Percentiles rank a stretch among this genome's conserved stretches.
Conservation (phyloP, 2,888 invertebrate genomes). For the Metalampra italica region DNA sequence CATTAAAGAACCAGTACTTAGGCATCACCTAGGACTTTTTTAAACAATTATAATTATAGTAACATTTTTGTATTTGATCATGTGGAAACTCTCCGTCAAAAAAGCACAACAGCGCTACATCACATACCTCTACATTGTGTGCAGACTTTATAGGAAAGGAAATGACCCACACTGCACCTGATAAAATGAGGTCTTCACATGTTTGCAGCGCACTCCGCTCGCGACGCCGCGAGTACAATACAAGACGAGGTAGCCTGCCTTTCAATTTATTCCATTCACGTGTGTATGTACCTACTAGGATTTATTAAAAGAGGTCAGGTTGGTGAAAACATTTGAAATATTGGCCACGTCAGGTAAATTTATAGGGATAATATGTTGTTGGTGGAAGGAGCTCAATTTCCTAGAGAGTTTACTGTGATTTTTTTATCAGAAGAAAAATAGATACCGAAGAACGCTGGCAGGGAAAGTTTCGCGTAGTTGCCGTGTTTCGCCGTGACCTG, state of each 20-base stretch:
- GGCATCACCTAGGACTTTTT: too few species aligned
- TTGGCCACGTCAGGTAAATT: conserved; percentile 72
- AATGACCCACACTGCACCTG: too few species aligned
- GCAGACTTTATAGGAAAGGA: too few species aligned
- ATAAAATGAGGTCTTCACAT: conserved; percentile 2
- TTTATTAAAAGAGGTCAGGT: conserved; percentile 69
- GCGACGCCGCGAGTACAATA: neutral
- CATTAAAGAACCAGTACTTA: too few species aligned
- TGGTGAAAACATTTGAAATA: conserved; percentile 73
- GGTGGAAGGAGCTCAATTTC: conserved; percentile 60
- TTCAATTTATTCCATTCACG: conserved; percentile 30
- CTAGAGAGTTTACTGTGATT: conserved; percentile 60
- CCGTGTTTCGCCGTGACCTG: conserved; percentile 1
- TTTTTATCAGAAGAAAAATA: conserved; percentile 48
- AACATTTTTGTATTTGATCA: too few species aligned
- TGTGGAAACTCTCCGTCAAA: too few species aligned
- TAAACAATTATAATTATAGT: too few species aligned
- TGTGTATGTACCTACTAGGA: conserved; percentile 29
- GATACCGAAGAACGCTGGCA: conserved; percentile 29
- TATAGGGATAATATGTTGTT: conserved; percentile 73
- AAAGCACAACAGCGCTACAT: too few species aligned
- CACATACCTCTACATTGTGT: too few species aligned
- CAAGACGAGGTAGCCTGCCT: neutral
- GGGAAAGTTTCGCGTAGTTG: conserved; percentile 18
- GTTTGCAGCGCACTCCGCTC: conserved; percentile 1